These are phyloP conservation scores for Drosophila mayri DNA, from an alignment of 1,140 invertebrate species.

Conservation along the genomic window DNA sequence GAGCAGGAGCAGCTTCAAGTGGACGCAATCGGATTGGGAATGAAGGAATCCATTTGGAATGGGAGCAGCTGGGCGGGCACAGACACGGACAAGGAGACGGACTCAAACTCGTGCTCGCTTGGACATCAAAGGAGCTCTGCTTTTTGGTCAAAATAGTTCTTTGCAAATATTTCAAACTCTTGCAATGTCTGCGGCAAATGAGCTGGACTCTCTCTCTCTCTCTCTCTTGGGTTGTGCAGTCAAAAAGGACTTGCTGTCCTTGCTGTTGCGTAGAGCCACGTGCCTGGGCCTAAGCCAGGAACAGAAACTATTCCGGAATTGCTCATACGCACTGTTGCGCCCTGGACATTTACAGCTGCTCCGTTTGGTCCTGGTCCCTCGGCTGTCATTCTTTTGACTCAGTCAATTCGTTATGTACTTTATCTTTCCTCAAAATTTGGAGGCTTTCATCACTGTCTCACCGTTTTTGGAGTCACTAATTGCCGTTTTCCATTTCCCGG, in stretches of 20 bases:
- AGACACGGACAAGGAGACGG: neutral
- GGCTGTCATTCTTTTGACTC: conserved; percentile 4
- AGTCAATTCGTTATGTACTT: conserved; percentile 2
- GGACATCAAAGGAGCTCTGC: conserved; percentile 9
- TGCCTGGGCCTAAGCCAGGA: neutral
- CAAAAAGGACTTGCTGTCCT: neutral
- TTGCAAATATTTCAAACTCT: conserved; percentile 26
- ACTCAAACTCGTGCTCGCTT: neutral
- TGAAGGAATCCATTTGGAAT: conserved; percentile 1
- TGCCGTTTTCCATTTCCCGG: conserved; percentile 17
- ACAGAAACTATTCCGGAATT: conserved; percentile 36
- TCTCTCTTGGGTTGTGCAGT: neutral
- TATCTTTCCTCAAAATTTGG: neutral
- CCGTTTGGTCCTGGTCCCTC: neutral
- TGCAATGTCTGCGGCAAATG: conserved; percentile 21
- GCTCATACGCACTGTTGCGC: conserved; percentile 49
- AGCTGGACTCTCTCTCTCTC: neutral
- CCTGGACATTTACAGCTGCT: neutral
- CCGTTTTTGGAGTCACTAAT: conserved; percentile 17
- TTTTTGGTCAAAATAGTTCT: conserved; percentile 28
- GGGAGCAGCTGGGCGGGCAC: neutral
- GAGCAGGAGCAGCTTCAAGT: neutral
- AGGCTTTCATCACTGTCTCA: neutral
- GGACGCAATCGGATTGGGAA: conserved; percentile 11
- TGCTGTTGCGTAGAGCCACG: conserved; percentile 3